Percentiles rank a stretch among this genome's conserved stretches.
These are phyloP conservation scores for Bugula neritina DNA, from an alignment of 2,888 invertebrate species.

Conservation along the genomic window DNA sequence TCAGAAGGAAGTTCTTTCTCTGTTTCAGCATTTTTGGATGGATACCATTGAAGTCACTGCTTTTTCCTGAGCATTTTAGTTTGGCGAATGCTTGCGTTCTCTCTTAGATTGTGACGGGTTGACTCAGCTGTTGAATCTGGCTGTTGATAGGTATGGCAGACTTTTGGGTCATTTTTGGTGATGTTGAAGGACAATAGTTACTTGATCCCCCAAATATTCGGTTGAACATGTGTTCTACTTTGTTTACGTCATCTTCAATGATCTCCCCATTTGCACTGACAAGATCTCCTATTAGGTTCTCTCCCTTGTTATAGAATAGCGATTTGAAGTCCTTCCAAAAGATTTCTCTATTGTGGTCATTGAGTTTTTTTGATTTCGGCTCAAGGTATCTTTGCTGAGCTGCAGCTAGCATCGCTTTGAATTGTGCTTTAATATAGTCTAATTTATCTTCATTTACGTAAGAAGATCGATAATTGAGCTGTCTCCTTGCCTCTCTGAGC, in stretches of 20 bases:
- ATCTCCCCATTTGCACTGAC: not conserved
- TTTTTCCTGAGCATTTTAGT: slow-evolving; percentile 15
- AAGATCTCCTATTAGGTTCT: slow-evolving; percentile 13
- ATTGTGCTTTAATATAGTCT: not conserved
- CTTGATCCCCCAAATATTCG: not conserved
- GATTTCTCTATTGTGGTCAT: slow-evolving; percentile 13
- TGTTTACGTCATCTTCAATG: not conserved
- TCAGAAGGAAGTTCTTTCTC: not conserved
- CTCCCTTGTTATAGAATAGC: not conserved
- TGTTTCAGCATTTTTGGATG: slow-evolving; percentile 20
- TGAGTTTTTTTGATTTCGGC: slow-evolving; percentile 1
- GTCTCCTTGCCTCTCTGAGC: not conserved
- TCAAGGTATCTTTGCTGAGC: slow-evolving; percentile 12
- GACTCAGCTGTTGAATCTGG: not conserved
- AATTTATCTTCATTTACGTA: slow-evolving; percentile 8
- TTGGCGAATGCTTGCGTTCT: not conserved
- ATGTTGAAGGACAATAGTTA: not conserved
- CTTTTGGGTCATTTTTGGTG: not conserved
- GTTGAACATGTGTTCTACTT: slow-evolving; percentile 13
- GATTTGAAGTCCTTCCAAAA: slow-evolving; percentile 11
- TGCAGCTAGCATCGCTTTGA: slow-evolving; percentile 6
- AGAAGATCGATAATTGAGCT: slow-evolving; percentile 12
- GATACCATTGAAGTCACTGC: not conserved
- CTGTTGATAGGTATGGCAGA: not conserved
- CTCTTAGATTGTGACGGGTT: slow-evolving; percentile 1